Evolutionary conservation across 2,113 vertebrate species (phyloP), one percentile per base, ranked within the genome.

Genomic region (Chunga burmeisteri): DNA sequence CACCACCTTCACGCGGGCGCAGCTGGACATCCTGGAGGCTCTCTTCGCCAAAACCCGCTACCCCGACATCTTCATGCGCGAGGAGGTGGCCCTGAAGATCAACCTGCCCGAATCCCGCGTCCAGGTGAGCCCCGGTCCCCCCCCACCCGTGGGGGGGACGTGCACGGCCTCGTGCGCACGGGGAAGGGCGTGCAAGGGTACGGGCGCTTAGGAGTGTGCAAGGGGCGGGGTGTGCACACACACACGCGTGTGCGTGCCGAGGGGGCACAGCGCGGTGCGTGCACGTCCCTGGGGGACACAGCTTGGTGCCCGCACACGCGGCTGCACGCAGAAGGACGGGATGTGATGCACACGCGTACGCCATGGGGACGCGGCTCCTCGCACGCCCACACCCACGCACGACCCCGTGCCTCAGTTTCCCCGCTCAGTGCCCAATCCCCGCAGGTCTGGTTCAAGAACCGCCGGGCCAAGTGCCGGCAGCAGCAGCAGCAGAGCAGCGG

Each of bases 391-490:
- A 1, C 16, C 7, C 27, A 10, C 5, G 7, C 27, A 13, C 23
- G n/a, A n/a, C n/a, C n/a, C n/a, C 17, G 16, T 4, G n/a, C 34
- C 47, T 71, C n/a, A 19, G 25, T 50, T 70, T 55, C 29, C 36
- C 65, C 1, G 27, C 29, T 5, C 99, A 99, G 90, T 98, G 86
- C 56, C 32, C 32, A 61, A 74, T 88, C 16, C 92, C 82, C n/a
- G n/a, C 97, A 99, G 99, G 99, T 99, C 79, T 99, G 99, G 99
- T 99, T 99, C 98, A 99, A 99, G 98, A 99, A 99, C 97, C 99
- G 99, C 40, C 99, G 99, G 50, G 99, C 99, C 98, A 99, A 99
- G 97, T 99, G 99, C 98, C 99, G 99, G 97, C 99, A 99, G 98
- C 99, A 99, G 98, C 98, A 99, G 97, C 98, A 98, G 98, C 96